These are phyloP conservation scores for Epirrhoe alternata DNA, from an alignment of 2,888 invertebrate species.

Conservation along the genomic window DNA sequence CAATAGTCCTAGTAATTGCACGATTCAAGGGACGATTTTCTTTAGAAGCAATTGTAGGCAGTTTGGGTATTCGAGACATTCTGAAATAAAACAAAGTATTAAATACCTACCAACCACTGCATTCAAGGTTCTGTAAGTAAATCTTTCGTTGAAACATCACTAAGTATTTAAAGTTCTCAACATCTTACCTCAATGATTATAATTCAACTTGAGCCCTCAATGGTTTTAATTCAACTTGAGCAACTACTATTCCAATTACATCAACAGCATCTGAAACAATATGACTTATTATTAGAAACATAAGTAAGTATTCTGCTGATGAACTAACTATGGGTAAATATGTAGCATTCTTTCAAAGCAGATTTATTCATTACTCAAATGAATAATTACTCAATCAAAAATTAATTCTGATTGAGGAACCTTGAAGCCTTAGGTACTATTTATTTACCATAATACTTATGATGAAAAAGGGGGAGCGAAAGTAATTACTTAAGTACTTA, in stretches of 20 bases:
- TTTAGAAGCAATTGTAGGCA: slow-evolving; percentile 64
- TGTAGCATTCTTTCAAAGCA: too few species aligned
- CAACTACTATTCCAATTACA: background rate
- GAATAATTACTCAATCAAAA: too few species aligned
- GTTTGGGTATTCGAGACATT: slow-evolving; percentile 79
- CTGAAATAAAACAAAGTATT: slow-evolving; percentile 19
- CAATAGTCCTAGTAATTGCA: slow-evolving; percentile 60
- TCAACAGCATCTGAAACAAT: background rate
- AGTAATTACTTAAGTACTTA: too few species aligned
- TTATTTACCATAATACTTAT: too few species aligned
- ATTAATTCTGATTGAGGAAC: too few species aligned
- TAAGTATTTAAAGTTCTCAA: background rate
- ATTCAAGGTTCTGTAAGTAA: background rate
- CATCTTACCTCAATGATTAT: background rate
- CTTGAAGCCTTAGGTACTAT: too few species aligned
- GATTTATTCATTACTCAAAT: too few species aligned
- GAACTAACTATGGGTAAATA: too few species aligned
- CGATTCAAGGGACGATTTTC: slow-evolving; percentile 72
- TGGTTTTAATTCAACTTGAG: background rate
- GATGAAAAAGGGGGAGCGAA: too few species aligned
- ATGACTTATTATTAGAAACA: background rate
- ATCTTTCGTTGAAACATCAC: background rate
- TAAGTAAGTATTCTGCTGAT: too few species aligned
- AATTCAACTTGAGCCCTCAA: background rate
- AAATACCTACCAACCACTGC: background rate